These are phyloP conservation scores for Calyptommatus sinebrachiatus DNA, from an alignment of 2,113 vertebrate species.

Conservation along the genomic window DNA sequence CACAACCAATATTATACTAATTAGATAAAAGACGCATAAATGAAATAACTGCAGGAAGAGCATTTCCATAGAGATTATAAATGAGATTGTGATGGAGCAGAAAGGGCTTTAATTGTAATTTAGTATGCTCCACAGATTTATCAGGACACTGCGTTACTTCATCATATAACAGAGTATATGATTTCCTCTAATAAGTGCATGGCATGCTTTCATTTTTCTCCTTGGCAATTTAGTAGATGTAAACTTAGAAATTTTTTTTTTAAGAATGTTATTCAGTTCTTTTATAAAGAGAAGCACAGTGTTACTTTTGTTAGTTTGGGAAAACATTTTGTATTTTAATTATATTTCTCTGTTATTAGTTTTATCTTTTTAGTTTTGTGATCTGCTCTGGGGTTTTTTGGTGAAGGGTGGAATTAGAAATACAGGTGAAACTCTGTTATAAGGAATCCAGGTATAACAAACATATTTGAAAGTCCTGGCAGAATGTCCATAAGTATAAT, in stretches of 20 bases:
- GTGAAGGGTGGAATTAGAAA: too few relatives aligned
- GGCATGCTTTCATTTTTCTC: constrained; percentile 75
- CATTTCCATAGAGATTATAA: constrained; percentile 79
- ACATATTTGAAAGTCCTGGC: too few relatives aligned
- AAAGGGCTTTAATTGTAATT: constrained; percentile 80
- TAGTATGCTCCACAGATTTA: constrained; percentile 77
- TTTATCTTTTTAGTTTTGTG: too few relatives aligned
- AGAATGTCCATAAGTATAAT: too few relatives aligned
- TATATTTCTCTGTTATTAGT: too few relatives aligned
- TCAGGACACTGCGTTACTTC: constrained; percentile 74
- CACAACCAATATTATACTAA: constrained; percentile 78
- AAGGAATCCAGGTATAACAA: too few relatives aligned
- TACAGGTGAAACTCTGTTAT: too few relatives aligned
- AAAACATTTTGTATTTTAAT: too few relatives aligned
- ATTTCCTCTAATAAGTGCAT: constrained; percentile 77
- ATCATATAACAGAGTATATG: constrained; percentile 74
- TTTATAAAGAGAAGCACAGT: constrained; percentile 46
- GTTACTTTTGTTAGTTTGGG: too few relatives aligned
- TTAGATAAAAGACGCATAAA: constrained; percentile 80
- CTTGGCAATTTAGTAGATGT: constrained; percentile 72
- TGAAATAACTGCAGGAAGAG: constrained; percentile 75
- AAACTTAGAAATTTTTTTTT: constrained; percentile 66
- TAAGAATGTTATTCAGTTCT: background rate
- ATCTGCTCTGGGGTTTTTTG: too few relatives aligned
- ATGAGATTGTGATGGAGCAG: constrained; percentile 77